Evolutionary conservation across 2,113 vertebrate genomes (phyloP).

Genomic region (Acanthochromis polyacanthus): DNA sequence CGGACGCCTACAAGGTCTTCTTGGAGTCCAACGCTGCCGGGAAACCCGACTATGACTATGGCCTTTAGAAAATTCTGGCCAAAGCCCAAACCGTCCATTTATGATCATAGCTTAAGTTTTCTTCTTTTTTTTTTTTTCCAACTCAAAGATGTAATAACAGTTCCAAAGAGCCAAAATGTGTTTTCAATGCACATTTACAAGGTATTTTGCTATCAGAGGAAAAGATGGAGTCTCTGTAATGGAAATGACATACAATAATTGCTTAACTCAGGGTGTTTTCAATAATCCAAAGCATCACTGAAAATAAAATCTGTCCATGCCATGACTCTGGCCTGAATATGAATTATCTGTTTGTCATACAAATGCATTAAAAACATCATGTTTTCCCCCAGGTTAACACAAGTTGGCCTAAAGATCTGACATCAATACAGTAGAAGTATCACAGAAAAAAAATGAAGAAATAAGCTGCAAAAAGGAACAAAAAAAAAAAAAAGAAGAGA

Average conservation of each 20-base stretch:
- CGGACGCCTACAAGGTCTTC: slow-evolving; percentile 77
- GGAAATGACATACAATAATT: not conserved
- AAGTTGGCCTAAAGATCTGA: not conserved
- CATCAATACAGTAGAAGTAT: slow-evolving; percentile 2
- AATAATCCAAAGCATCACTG: not conserved
- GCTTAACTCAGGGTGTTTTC: not conserved
- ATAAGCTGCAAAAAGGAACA: not conserved
- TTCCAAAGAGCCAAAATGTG: not conserved
- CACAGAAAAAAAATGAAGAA: not conserved
- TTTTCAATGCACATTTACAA: not conserved
- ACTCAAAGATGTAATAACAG: not conserved
- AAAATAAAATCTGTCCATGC: slow-evolving; percentile 16
- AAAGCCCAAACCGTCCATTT: not conserved
- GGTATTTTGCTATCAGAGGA: not conserved
- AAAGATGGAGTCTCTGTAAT: not conserved
- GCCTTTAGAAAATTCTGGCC: slow-evolving; percentile 74
- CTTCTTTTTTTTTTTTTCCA: no score
- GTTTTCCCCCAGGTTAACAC: no score
- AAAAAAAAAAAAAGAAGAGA: not conserved
- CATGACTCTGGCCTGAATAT: not conserved
- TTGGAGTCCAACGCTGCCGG: slow-evolving; percentile 81
- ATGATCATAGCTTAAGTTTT: not conserved
- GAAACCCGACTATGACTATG: slow-evolving; percentile 88
- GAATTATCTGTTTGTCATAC: not conserved
- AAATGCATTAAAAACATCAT: not conserved